Evolutionary conservation across 1,140 invertebrate genomes (phyloP).

Genomic region (Platyura marginata): DNA sequence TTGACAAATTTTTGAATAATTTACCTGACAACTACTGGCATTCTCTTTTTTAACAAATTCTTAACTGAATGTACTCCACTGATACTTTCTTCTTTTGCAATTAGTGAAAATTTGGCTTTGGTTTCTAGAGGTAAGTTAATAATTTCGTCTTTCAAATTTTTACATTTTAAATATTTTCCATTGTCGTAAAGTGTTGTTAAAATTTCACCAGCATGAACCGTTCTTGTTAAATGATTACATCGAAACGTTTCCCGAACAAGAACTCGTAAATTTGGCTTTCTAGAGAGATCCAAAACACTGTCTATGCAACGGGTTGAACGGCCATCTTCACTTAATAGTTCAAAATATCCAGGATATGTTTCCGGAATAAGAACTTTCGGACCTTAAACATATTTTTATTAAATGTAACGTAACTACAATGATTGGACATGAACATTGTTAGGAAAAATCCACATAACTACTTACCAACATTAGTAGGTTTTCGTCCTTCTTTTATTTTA

Average conservation of each 20-base stretch:
- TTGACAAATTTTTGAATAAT: conserved; percentile 2
- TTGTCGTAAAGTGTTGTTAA: conserved; percentile 46
- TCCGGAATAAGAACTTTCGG: conserved; percentile 76
- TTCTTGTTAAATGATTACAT: conserved; percentile 39
- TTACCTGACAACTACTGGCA: conserved; percentile 66
- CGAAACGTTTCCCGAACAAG: conserved; percentile 60
- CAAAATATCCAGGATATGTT: conserved; percentile 80
- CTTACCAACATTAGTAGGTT: conserved; percentile 45
- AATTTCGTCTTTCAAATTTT: conserved; percentile 65
- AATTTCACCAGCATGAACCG: conserved; percentile 56
- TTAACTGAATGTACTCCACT: conserved; percentile 77
- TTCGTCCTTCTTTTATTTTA: conserved; percentile 68
- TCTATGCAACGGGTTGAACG: conserved; percentile 75
- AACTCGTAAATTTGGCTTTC: conserved; percentile 36
- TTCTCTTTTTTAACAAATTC: conserved; percentile 66
- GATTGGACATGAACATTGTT: background rate
- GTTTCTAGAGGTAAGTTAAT: conserved; percentile 69
- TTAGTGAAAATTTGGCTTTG: conserved; percentile 72
- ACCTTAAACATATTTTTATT: conserved; percentile 23
- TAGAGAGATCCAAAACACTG: conserved; percentile 62
- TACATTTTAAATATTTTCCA: conserved; percentile 66
- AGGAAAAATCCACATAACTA: background rate
- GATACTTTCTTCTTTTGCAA: conserved; percentile 81
- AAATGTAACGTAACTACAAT: background rate
- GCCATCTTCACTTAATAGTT: conserved; percentile 83